Conservation (phyloP, 23 tunicate genomes). For the Halocynthia roretzi region DNA sequence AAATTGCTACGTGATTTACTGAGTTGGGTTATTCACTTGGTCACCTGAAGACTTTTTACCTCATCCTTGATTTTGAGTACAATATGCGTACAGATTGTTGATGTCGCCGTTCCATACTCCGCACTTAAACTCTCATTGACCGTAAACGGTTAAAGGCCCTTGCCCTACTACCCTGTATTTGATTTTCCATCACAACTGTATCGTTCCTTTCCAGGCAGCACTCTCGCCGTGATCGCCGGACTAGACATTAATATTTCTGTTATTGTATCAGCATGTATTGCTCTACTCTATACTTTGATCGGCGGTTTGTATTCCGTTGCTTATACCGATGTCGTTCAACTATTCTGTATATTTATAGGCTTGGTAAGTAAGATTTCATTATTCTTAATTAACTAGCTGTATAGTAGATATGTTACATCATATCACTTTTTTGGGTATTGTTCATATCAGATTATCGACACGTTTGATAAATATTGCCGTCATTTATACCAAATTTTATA, state of each 20-base stretch:
- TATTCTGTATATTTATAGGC: slow-evolving; percentile 85
- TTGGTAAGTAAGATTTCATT: slow-evolving; percentile 35
- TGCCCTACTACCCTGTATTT: neutral
- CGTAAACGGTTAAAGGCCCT: no score
- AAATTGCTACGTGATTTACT: no score
- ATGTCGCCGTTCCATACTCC: neutral
- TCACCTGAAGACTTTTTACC: no score
- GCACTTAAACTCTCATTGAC: neutral
- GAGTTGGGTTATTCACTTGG: no score
- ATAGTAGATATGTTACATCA: no score
- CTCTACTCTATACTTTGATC: slow-evolving; percentile 75
- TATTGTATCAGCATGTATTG: slow-evolving; percentile 76
- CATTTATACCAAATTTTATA: no score
- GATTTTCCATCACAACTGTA: neutral
- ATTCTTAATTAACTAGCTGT: no score
- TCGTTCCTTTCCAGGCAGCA: slow-evolving; percentile 38
- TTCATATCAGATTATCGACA: neutral
- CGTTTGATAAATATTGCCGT: no score
- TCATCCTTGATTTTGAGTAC: no score
- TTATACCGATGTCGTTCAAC: slow-evolving; percentile 89
- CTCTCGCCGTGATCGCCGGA: slow-evolving; percentile 47
- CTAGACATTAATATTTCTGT: slow-evolving; percentile 37
- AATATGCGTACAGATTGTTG: neutral
- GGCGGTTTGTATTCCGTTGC: slow-evolving; percentile 98
- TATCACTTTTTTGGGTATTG: neutral